Percentiles rank a stretch among this genome's conserved stretches.
Conservation (phyloP, 2,888 invertebrate species). For the Pollenia angustigena region DNA sequence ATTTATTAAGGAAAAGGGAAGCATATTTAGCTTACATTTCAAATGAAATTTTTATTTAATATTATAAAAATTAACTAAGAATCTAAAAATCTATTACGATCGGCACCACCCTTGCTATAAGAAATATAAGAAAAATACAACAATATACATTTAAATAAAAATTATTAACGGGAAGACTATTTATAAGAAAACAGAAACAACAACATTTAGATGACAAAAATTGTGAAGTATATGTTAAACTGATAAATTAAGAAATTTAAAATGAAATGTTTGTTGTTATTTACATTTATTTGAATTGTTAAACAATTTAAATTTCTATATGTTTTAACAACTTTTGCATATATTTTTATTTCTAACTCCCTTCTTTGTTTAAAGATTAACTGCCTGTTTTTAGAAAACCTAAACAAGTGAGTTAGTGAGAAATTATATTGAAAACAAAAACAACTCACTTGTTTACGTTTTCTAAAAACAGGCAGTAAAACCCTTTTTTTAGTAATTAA, state of each 20-base stretch:
- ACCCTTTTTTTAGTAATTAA: background rate
- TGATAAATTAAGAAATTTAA: slow-evolving; percentile 33
- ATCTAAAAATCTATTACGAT: slow-evolving; percentile 81
- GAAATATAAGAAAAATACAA: slow-evolving; percentile 74
- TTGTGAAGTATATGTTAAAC: slow-evolving; percentile 6
- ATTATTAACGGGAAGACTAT: slow-evolving; percentile 31
- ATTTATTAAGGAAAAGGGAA: background rate
- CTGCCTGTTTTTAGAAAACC: too few relatives aligned
- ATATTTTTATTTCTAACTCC: too few relatives aligned
- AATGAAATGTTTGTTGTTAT: slow-evolving; percentile 25
- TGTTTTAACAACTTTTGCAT: too few relatives aligned
- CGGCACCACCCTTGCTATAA: slow-evolving; percentile 82
- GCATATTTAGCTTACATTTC: slow-evolving; percentile 39
- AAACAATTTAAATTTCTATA: background rate
- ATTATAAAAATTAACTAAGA: slow-evolving; percentile 75
- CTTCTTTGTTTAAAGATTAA: background rate
- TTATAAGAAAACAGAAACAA: slow-evolving; percentile 30
- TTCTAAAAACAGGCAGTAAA: too few relatives aligned
- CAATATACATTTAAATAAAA: slow-evolving; percentile 49
- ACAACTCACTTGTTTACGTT: too few relatives aligned
- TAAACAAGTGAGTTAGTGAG: too few relatives aligned
- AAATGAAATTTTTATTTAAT: slow-evolving; percentile 12
- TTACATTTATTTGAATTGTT: slow-evolving; percentile 23
- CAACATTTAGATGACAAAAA: slow-evolving; percentile 53
- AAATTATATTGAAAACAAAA: too few relatives aligned